Conservation (phyloP, 2,888 invertebrate genomes). For the Spialia ferax region DNA sequence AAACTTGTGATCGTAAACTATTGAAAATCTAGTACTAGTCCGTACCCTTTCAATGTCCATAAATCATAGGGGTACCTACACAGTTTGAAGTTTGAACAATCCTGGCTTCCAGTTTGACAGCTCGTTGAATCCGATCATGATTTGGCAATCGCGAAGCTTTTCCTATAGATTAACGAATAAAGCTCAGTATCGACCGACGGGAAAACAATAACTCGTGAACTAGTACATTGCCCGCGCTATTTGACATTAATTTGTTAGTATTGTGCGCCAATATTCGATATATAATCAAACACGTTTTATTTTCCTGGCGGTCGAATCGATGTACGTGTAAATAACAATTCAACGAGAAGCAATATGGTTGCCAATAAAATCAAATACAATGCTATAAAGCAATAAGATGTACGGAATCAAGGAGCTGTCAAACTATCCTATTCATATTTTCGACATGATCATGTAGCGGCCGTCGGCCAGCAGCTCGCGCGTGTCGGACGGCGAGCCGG, state of each 20-base stretch:
- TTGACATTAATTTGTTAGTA: conserved; percentile 14
- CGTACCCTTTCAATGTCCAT: conserved; percentile 34
- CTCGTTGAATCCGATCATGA: conserved; percentile 50
- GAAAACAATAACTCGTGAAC: conserved; percentile 8
- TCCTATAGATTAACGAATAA: conserved; percentile 15
- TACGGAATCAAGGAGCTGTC: conserved; percentile 54
- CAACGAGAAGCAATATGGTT: conserved; percentile 48
- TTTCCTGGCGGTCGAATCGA: conserved; percentile 23
- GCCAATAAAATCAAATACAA: conserved; percentile 51
- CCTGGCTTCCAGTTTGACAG: conserved; percentile 50
- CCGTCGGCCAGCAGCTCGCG: conserved; percentile 88
- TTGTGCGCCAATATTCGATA: not conserved
- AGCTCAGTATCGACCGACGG: conserved; percentile 11
- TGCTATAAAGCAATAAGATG: conserved; percentile 51
- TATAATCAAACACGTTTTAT: conserved; percentile 14
- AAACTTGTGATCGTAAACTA: conserved; percentile 16
- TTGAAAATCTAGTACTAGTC: conserved; percentile 8
- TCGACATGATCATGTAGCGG: conserved; percentile 84
- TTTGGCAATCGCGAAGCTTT: conserved; percentile 6
- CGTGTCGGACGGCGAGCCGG: conserved; percentile 90
- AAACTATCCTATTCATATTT: conserved; percentile 70
- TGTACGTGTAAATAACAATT: conserved; percentile 35
- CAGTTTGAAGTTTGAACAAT: not conserved
- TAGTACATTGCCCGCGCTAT: not conserved
- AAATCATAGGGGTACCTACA: conserved; percentile 27